These are phyloP conservation scores for Microplitis demolitor DNA, from an alignment of 1,140 invertebrate genomes.

Conservation along the genomic window DNA sequence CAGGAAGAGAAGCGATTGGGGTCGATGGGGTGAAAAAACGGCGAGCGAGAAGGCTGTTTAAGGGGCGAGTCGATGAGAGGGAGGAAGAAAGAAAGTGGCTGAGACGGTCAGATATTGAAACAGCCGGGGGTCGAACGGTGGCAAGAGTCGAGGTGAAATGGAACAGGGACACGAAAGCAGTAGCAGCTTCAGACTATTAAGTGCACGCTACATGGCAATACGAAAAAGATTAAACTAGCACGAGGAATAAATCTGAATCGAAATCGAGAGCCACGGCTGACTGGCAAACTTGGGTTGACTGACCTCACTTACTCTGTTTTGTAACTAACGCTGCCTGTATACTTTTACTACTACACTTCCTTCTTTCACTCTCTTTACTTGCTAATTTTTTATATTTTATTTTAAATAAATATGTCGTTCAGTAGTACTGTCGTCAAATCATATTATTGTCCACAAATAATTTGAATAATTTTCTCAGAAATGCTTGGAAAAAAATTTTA, in stretches of 20 bases:
- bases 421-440: too few relatives aligned
- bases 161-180: conserved; percentile 33
- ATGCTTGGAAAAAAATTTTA: too few relatives aligned
- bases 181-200: conserved; percentile 33
- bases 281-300: conserved; percentile 1
- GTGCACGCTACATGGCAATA: conserved; percentile 43
- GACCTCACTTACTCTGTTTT: conserved; percentile 6
- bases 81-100: not conserved
- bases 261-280: conserved; percentile 19
- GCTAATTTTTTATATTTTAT: not conserved
- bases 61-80: too few relatives aligned
- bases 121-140: not conserved
- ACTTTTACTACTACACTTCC: not conserved
- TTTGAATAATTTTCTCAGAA: too few relatives aligned
- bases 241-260: conserved; percentile 30
- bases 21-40: not conserved
- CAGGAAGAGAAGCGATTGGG: conserved; percentile 14
- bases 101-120: conserved; percentile 1
- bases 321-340: not conserved
- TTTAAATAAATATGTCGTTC: too few relatives aligned
- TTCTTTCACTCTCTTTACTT: not conserved
- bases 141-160: conserved; percentile 25
- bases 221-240: conserved; percentile 38
- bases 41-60: too few relatives aligned
- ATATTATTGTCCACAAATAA: too few relatives aligned